Percentiles rank a stretch among this genome's conserved stretches.
These are phyloP conservation scores for Chromis chromis DNA, from an alignment of 2,797 vertebrate genomes.

Conservation along the genomic window DNA sequence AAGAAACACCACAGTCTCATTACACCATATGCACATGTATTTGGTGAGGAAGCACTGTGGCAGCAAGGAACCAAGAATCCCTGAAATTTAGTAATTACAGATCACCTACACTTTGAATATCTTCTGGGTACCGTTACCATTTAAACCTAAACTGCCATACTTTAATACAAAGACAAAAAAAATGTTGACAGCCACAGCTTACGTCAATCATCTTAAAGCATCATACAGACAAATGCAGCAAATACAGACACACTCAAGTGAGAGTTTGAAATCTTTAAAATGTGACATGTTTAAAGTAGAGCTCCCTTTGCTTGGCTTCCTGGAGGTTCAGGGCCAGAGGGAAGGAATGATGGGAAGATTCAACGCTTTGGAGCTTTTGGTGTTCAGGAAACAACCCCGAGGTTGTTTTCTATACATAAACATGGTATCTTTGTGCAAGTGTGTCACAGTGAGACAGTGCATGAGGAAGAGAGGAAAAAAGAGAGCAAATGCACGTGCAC, in stretches of 20 bases:
- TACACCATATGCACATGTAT: not conserved
- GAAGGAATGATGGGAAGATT: constrained; percentile 37
- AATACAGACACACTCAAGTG: constrained; percentile 43
- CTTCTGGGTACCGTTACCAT: not conserved
- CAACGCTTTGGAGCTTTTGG: constrained; percentile 39
- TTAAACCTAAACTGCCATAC: constrained; percentile 2
- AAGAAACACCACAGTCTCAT: constrained; percentile 20
- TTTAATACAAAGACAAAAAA: constrained; percentile 20
- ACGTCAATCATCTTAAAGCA: constrained; percentile 32
- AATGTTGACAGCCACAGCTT: constrained; percentile 17
- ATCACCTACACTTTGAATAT: constrained; percentile 7
- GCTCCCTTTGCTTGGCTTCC: constrained; percentile 44
- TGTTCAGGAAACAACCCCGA: constrained; percentile 58
- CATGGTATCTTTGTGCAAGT: constrained; percentile 35
- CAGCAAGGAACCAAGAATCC: not conserved
- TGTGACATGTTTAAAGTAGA: constrained; percentile 52
- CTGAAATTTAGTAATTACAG: not conserved
- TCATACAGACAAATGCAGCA: constrained; percentile 26
- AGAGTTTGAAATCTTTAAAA: constrained; percentile 47
- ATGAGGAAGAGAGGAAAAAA: constrained; percentile 11
- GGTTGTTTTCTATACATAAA: constrained; percentile 68
- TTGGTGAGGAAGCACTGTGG: not conserved
- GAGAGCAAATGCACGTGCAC: constrained; percentile 12
- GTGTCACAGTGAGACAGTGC: constrained; percentile 27
- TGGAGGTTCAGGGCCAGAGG: constrained; percentile 50